Evolutionary conservation across 2,888 invertebrate genomes (phyloP), one percentile per base, ranked within the genome.

Genomic region (Cryptocephalus primarius): DNA sequence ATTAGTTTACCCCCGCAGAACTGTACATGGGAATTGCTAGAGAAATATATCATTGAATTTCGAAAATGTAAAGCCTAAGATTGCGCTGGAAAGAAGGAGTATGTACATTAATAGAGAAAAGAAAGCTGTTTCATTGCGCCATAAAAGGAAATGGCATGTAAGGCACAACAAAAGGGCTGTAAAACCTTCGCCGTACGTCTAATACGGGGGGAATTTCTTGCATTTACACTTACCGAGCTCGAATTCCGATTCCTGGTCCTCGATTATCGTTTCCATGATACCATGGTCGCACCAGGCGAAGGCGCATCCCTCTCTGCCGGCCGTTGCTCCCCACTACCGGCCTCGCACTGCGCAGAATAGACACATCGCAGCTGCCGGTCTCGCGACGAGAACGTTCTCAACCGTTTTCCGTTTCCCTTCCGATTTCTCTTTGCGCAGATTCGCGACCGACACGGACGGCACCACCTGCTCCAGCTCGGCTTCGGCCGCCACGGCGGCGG

Each of bases 251-350:
- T 82, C 82, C 53, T 76, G 77, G 67, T 82, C 81, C 69, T 82
- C 81, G 53, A 76, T 75, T 67, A 82, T 81, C 58, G 81, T 80
- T 75, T 82, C 81, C 81, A 82, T 82, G 51, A 54, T 62, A 55
- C 63, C 64, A 64, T 63, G 59, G 45, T 62, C 56, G 60, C 55
- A 51, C 22, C 22, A 22, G 22, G 22, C 22, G 56, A 54, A 52
- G 51, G 38, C 22, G 22, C 22, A 22, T 42, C 40, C 38, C 22
- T 33, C 54, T 54, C 52, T 50, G 40, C 44, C 44, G 51, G 55
- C 61, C 63, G 62, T 63, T 63, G 62, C 65, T 63, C 48, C 51
- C 54, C 53, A 47, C 50, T 43, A 44, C 38, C 48, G 46, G 44
- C 46, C 32, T 43, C 50, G 33, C 22, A 22, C 22, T 22, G 22